phyloP scores from a whole-genome alignment of 2,888 invertebrate genomes.

The Callyntrura guangdongensis region DNA sequence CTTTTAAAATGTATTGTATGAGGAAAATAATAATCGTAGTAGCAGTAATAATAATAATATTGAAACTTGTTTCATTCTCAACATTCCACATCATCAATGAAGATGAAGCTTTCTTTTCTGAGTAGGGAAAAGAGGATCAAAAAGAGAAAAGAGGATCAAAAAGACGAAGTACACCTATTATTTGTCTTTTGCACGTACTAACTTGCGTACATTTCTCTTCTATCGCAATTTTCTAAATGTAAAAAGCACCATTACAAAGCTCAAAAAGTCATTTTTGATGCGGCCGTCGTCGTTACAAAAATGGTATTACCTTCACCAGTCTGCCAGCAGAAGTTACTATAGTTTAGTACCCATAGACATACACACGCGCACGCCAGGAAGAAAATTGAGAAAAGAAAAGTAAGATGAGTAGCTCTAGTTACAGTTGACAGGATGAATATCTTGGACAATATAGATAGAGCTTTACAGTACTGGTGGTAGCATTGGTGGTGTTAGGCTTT shows the following conservation, averaged over 20 bases:
- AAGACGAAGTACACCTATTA: slow-evolving; percentile 55
- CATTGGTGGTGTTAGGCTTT: too few species aligned
- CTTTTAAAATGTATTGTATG: slow-evolving; percentile 33
- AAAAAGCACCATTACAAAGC: slow-evolving; percentile 42
- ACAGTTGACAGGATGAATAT: slow-evolving; percentile 67
- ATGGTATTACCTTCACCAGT: slow-evolving; percentile 24
- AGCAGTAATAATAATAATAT: too few species aligned
- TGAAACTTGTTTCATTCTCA: slow-evolving; percentile 50
- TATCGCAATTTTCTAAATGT: slow-evolving; percentile 52
- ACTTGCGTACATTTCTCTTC: slow-evolving; percentile 28
- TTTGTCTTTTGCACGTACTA: slow-evolving; percentile 44
- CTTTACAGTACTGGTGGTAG: slow-evolving; percentile 50
- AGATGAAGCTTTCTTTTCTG: slow-evolving; percentile 1
- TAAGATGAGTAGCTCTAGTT: slow-evolving; percentile 72
- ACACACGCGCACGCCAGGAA: not conserved
- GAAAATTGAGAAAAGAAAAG: slow-evolving; percentile 29
- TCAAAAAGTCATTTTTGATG: slow-evolving; percentile 65
- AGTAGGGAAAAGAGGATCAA: too few species aligned
- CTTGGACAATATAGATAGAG: slow-evolving; percentile 50
- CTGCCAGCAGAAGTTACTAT: not conserved
- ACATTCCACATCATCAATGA: slow-evolving; percentile 35
- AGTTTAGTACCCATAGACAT: not conserved
- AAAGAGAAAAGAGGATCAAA: slow-evolving; percentile 34
- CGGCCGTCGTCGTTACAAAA: slow-evolving; percentile 54
- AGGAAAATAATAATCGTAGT: slow-evolving; percentile 40